These are phyloP conservation scores for Corella eumyota DNA, from an alignment of 23 tunicate genomes.

Conservation along the genomic window DNA sequence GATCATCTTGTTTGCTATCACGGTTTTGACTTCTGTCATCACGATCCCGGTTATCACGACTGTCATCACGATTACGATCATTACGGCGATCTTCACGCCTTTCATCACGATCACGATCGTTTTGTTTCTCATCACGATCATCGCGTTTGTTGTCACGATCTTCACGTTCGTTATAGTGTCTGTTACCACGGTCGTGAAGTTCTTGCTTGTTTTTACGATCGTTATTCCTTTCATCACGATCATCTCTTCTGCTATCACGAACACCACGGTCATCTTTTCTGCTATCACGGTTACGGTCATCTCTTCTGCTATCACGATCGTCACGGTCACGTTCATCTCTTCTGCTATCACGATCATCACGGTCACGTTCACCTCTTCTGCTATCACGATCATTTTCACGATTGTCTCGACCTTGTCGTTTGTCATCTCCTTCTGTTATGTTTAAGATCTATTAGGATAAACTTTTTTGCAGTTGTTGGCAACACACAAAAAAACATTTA, in stretches of 20 bases:
- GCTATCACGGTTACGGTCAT: not conserved
- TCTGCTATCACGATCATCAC: not conserved
- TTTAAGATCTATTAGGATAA: too few relatives aligned
- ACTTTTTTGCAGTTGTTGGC: too few relatives aligned
- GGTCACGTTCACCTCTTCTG: not conserved
- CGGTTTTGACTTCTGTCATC: not conserved
- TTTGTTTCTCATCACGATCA: not conserved
- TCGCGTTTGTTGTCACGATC: not conserved
- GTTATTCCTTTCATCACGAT: not conserved
- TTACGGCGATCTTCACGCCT: not conserved
- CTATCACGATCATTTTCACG: not conserved
- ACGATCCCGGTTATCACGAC: not conserved
- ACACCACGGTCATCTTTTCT: not conserved
- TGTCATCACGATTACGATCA: slow-evolving; percentile 5
- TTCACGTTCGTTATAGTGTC: not conserved
- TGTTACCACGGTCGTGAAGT: not conserved
- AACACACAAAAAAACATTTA: too few relatives aligned
- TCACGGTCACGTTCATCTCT: not conserved
- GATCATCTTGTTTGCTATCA: not conserved
- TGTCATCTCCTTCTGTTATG: slow-evolving; percentile 3
- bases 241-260: not conserved
- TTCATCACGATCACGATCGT: not conserved
- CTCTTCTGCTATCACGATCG: not conserved
- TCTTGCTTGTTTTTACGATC: not conserved
- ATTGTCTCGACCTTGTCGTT: not conserved